Conservation (phyloP, 2,888 invertebrate species). For the Drosophila monieri region DNA sequence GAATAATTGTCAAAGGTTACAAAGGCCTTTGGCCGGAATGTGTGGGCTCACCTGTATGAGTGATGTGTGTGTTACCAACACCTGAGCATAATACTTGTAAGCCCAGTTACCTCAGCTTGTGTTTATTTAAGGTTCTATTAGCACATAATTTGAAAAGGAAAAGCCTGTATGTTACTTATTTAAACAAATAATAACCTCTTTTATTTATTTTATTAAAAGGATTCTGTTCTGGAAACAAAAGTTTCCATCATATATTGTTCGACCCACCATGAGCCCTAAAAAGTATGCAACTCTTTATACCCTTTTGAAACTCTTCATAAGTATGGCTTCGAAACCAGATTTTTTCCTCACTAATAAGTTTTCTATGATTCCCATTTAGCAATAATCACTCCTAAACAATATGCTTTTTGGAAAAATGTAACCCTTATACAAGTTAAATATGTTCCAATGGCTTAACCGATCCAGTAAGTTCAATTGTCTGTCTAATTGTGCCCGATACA, state of each 20-base stretch:
- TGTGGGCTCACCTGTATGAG: constrained; percentile 16
- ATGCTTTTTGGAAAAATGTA: constrained; percentile 6
- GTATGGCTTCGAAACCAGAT: neutral
- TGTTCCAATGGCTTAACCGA: constrained; percentile 17
- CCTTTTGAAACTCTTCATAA: neutral
- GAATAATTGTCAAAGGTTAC: constrained; percentile 62
- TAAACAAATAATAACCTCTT: neutral
- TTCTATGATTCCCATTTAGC: constrained; percentile 7
- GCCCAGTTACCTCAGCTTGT: constrained; percentile 37
- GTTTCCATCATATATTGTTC: neutral
- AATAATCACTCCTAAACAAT: constrained; percentile 19
- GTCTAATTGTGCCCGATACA: constrained; percentile 41
- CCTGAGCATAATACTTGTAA: constrained; percentile 56
- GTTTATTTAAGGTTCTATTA: constrained; percentile 2
- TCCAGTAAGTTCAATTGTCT: constrained; percentile 33
- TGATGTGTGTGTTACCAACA: constrained; percentile 44
- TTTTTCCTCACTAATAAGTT: neutral
- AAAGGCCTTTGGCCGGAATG: constrained; percentile 24
- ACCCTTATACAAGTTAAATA: constrained; percentile 33
- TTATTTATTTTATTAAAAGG: too few species aligned
- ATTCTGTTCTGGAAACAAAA: too few species aligned
- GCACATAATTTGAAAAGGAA: neutral
- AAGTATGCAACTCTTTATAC: neutral
- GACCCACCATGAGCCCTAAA: neutral
- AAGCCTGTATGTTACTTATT: neutral